phyloP scores from a whole-genome alignment of 2,113 vertebrate species.

The Hypocryptadius cinnamomeus region DNA sequence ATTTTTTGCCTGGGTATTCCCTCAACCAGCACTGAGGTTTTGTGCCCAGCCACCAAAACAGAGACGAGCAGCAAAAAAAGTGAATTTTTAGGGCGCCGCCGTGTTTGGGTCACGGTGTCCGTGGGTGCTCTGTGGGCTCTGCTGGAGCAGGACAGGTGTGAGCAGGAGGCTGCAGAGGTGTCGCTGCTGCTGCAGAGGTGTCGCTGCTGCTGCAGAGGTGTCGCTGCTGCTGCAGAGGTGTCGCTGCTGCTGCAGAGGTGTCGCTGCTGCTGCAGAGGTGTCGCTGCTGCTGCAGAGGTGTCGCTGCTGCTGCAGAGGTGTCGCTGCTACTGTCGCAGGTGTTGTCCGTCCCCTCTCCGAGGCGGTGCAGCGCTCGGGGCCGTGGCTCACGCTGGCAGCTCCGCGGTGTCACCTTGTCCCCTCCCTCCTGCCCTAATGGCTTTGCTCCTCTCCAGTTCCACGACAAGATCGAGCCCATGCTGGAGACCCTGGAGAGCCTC shows the following conservation, averaged over 20 bases:
- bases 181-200: not conserved
- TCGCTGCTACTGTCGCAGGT: too few relatives aligned
- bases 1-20: accelerated
- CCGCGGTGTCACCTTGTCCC: accelerated
- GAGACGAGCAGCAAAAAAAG: not conserved
- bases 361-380: not conserved
- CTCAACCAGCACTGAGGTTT: not conserved
- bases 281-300: too few relatives aligned
- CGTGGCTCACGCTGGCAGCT: accelerated
- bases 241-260: not conserved
- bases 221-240: not conserved
- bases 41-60: not conserved
- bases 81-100: not conserved
- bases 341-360: not conserved
- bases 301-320: too few relatives aligned
- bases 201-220: accelerated
- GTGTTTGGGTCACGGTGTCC: not conserved
- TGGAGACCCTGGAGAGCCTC: conserved; percentile 89
- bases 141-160: not conserved
- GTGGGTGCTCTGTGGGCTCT: not conserved
- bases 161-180: not conserved
- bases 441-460: conserved; percentile 75
- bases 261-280: not conserved
- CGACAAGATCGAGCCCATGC: conserved; percentile 96
- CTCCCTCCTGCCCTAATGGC: not conserved